Conservation (phyloP, 2,113 vertebrate species). For the Tachuris rubrigastra region DNA sequence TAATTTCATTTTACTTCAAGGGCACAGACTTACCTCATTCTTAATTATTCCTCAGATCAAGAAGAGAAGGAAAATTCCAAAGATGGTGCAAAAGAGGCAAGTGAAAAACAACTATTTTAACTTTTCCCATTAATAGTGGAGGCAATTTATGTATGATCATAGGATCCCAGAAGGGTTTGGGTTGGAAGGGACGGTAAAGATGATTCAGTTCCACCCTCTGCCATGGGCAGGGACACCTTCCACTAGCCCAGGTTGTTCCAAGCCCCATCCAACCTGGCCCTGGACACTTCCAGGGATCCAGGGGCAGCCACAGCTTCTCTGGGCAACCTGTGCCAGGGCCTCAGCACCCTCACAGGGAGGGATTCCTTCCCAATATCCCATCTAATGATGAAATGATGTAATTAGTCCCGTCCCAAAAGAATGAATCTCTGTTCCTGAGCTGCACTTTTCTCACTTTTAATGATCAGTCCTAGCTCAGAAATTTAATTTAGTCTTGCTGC, state of each 20-base stretch:
- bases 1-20: not conserved
- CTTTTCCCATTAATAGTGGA: not conserved
- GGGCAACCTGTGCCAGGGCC: not conserved
- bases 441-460: not conserved
- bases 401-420: not conserved
- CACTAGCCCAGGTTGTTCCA: not conserved
- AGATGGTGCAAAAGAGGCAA: conserved; percentile 72
- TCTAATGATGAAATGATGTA: not conserved
- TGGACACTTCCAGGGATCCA: not conserved
- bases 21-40: conserved; percentile 9
- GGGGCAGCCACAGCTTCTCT: not conserved
- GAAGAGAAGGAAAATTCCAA: conserved; percentile 71
- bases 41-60: conserved; percentile 73
- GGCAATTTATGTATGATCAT: not conserved
- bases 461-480: not conserved
- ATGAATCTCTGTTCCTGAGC: not conserved
- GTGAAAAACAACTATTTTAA: conserved; percentile 55
- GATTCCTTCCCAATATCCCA: not conserved
- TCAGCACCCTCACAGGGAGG: not conserved
- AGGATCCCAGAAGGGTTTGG: not conserved
- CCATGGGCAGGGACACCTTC: not conserved
- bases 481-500: not conserved
- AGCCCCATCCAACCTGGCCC: not conserved
- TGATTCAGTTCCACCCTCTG: not conserved
- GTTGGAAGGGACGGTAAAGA: not conserved